Conservation (phyloP, 2,888 invertebrate species). For the Mythimna vitellina region DNA sequence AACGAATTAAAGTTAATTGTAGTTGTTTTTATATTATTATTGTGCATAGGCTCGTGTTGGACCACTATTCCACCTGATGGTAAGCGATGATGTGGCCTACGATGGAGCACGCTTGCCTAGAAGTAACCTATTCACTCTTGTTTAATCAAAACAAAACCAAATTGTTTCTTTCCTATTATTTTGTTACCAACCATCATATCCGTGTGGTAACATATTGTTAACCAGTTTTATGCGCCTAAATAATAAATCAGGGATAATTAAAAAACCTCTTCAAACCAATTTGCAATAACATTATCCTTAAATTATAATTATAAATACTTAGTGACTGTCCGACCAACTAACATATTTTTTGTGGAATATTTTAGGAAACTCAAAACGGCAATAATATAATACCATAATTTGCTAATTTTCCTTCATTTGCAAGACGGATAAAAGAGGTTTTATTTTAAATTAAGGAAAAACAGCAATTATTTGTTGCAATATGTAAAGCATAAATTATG, state of each 20-base stretch:
- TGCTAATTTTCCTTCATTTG: conserved; percentile 43
- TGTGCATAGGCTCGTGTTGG: too few relatives aligned
- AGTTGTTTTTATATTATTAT: too few relatives aligned
- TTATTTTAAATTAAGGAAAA: conserved; percentile 50
- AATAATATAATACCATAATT: conserved; percentile 21
- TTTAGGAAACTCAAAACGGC: conserved; percentile 15
- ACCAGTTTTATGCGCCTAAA: background rate
- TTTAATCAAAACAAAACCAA: background rate
- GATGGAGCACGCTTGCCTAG: too few relatives aligned
- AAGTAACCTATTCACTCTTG: too few relatives aligned
- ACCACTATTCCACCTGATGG: too few relatives aligned
- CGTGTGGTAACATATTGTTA: conserved; percentile 2
- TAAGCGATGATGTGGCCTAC: too few relatives aligned
- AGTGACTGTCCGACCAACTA: background rate
- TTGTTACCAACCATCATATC: background rate
- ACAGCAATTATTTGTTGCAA: conserved; percentile 30
- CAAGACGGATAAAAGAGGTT: conserved; percentile 39
- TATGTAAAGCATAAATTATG: background rate
- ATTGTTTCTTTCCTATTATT: background rate
- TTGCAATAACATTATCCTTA: conserved; percentile 12
- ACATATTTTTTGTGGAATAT: conserved; percentile 12
- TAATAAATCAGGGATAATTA: conserved; percentile 10
- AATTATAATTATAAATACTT: conserved; percentile 16
- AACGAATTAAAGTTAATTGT: conserved; percentile 1
- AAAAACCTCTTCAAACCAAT: conserved; percentile 8